Evolutionary conservation across 1,140 invertebrate genomes (phyloP), one percentile per base, ranked within the genome.

Genomic region (Eciton burchellii): DNA sequence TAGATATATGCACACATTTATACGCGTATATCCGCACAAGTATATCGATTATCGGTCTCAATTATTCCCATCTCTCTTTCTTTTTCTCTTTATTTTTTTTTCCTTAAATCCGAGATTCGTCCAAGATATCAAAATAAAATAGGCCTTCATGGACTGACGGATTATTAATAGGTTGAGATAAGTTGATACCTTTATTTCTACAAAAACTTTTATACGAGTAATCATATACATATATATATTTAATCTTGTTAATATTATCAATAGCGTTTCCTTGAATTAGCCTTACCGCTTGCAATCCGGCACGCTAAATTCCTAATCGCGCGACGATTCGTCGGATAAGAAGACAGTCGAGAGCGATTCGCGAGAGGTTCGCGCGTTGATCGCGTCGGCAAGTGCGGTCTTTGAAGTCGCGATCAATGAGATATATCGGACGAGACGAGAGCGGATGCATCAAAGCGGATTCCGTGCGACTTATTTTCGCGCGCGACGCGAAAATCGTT

Each of bases 401-500:
- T 79, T 68, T 79, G 49, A 79, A 68, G 63, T 56, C 12, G 11
- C 63, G 35, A 79, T 70, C 49, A 19, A 79, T 56, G 35, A 70
- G 70, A 29, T 79, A 79, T 3, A 49, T 70, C 35, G 35, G 49
- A n/a, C n/a, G n/a, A 57, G 68, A 26, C 56, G n/a, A 35, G 35
- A 70, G 8, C 49, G 24, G 26, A 70, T 45, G 41, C 35, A 70
- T 68, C 74, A 68, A 70, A 70, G 63, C 49, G 74, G 35, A 77
- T 68, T n/a, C 49, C 35, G 54, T 21, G 21, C n/a, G n/a, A 47
- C 35, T 35, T 35, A 79, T 68, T 79, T 70, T 79, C 49, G 35
- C 74, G 65, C 74, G 68, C 63, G 63, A n/a, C n/a, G 24, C 35
- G 74, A 70, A 79, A 79, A 79, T 56, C 35, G 49, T 79, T 68